Percentiles rank a stretch among this genome's conserved stretches.
Conservation (phyloP, 2,888 invertebrate species). For the Furcula furcula region DNA sequence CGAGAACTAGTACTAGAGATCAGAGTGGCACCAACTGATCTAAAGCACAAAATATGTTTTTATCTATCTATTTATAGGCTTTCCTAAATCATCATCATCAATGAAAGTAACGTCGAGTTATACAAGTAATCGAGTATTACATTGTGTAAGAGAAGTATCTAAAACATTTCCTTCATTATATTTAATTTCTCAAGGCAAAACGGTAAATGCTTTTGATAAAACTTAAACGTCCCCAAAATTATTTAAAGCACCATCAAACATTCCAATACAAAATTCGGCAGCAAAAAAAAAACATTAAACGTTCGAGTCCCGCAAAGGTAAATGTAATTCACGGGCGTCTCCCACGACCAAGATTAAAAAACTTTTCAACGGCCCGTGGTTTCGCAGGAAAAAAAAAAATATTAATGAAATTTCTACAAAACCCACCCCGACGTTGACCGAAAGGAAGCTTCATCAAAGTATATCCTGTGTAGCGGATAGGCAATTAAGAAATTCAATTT, state of each 20-base stretch:
- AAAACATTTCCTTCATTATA: too few species aligned
- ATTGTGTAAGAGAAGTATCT: too few species aligned
- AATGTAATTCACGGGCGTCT: conserved; percentile 53
- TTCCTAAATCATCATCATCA: too few species aligned
- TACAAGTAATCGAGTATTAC: too few species aligned
- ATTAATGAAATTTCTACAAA: conserved; percentile 67
- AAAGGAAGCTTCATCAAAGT: conserved; percentile 61
- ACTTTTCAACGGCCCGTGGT: conserved; percentile 52
- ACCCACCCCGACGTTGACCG: conserved; percentile 54
- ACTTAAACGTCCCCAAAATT: conserved; percentile 6
- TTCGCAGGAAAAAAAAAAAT: conserved; percentile 47
- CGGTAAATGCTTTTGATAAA: too few species aligned
- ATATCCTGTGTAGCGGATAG: conserved; percentile 60
- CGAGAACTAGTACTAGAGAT: too few species aligned
- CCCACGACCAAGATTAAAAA: conserved; percentile 67
- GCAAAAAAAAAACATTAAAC: conserved; percentile 43
- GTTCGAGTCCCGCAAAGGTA: conserved; percentile 40
- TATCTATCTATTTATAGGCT: too few species aligned
- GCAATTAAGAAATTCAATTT: conserved; percentile 71
- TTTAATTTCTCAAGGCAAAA: too few species aligned
- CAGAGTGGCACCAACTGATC: too few species aligned
- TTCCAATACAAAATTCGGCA: conserved; percentile 20
- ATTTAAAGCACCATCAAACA: conserved; percentile 10
- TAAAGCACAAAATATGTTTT: too few species aligned
- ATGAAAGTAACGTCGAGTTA: too few species aligned